Percentiles rank a stretch among this genome's conserved stretches.
Conservation (phyloP, 2,113 vertebrate species). For the Cisticola juncidis region DNA sequence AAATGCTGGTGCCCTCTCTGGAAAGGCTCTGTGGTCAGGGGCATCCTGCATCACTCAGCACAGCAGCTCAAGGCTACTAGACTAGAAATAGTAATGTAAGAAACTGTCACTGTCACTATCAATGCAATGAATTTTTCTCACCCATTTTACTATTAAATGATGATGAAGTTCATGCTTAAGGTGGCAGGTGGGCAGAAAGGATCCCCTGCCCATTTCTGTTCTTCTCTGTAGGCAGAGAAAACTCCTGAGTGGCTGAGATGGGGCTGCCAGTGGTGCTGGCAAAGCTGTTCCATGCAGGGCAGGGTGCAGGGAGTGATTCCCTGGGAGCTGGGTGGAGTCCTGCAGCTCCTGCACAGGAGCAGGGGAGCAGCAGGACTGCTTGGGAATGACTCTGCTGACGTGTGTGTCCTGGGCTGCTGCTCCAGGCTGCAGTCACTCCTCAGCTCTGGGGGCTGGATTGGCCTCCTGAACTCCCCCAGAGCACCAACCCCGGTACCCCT, state of each 20-base stretch:
- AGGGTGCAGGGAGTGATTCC: neutral
- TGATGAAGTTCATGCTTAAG: neutral
- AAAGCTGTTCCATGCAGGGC: no score
- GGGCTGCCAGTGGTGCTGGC: neutral
- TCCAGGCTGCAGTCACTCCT: neutral
- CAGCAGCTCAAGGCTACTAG: neutral
- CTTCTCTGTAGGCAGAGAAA: neutral
- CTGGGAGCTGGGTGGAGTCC: neutral
- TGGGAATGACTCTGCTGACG: rapidly evolving
- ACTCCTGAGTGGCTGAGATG: neutral
- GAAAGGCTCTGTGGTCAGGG: neutral
- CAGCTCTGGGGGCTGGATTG: neutral
- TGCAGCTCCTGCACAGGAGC: neutral
- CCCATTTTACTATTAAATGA: neutral
- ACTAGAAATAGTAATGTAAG: neutral
- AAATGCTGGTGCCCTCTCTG: neutral
- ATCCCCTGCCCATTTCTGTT: neutral
- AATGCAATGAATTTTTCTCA: neutral
- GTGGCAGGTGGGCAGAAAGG: neutral
- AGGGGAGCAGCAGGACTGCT: neutral
- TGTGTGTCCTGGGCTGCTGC: neutral
- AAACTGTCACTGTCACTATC: neutral
- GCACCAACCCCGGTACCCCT: neutral
- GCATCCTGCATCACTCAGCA: neutral
- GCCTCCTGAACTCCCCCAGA: neutral